Evolutionary conservation across 2,113 vertebrate species (phyloP).

Genomic region (Sialia sialis): DNA sequence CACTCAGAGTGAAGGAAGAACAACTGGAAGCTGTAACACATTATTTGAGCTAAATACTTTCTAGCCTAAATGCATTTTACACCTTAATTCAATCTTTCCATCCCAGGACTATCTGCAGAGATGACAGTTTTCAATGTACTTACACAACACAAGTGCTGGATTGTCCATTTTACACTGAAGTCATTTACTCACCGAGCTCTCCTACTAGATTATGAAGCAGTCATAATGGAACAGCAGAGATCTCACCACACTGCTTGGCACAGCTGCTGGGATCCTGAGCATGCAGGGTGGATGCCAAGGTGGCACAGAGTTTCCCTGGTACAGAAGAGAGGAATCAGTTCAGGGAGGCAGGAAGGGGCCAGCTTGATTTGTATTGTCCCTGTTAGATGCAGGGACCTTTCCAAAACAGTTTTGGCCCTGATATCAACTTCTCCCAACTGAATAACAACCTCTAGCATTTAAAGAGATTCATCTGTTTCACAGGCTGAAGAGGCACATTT

Average conservation of each 20-base stretch:
- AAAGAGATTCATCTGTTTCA: background rate
- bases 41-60: background rate
- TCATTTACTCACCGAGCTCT: background rate
- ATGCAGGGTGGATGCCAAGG: too few species aligned
- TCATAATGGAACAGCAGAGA: background rate
- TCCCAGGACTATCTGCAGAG: background rate
- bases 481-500: background rate
- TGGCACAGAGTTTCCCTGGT: background rate
- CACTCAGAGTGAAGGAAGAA: background rate
- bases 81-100: background rate
- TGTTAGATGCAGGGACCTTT: too few species aligned
- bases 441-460: background rate
- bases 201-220: background rate
- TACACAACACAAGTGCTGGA: background rate
- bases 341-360: fast-evolving
- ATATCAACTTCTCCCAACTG: background rate
- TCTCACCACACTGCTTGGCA: background rate
- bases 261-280: background rate
- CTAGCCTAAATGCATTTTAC: background rate
- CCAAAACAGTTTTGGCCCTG: background rate
- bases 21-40: background rate
- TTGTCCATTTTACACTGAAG: background rate
- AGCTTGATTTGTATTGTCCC: background rate
- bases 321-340: background rate
- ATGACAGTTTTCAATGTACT: background rate